phyloP scores from a whole-genome alignment of 2,113 vertebrate genomes.

The Embiotoca jacksoni region DNA sequence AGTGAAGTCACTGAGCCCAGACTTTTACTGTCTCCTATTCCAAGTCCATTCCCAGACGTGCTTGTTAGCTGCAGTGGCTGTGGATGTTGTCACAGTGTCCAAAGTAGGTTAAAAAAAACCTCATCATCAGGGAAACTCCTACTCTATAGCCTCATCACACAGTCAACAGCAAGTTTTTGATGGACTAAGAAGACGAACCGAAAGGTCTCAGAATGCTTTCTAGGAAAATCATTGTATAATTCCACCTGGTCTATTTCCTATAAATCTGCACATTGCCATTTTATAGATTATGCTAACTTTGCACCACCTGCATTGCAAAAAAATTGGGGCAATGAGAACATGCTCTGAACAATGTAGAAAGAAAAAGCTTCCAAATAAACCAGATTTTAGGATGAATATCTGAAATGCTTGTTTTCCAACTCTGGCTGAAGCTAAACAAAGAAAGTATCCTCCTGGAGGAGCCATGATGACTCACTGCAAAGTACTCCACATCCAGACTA shows the following conservation, averaged over 20 bases:
- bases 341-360: neutral
- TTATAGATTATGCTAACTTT: neutral
- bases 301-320: neutral
- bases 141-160: neutral
- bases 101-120: neutral
- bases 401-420: too few relatives aligned
- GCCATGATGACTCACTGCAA: too few relatives aligned
- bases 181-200: neutral
- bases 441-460: too few relatives aligned
- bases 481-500: too few relatives aligned
- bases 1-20: conserved; percentile 8
- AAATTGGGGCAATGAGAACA: neutral
- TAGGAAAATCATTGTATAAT: too few relatives aligned
- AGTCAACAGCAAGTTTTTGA: neutral
- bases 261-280: neutral
- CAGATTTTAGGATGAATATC: too few relatives aligned
- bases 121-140: neutral
- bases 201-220: neutral
- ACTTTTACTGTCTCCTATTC: conserved; percentile 2
- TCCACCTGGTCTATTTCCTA: neutral
- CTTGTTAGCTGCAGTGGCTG: conserved; percentile 1
- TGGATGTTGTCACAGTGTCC: conserved; percentile 1
- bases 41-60: conserved; percentile 17
- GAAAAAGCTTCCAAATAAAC: neutral
- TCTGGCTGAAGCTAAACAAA: too few relatives aligned